Conservation (phyloP, 1,140 invertebrate genomes). For the Calephelis nemesis region DNA sequence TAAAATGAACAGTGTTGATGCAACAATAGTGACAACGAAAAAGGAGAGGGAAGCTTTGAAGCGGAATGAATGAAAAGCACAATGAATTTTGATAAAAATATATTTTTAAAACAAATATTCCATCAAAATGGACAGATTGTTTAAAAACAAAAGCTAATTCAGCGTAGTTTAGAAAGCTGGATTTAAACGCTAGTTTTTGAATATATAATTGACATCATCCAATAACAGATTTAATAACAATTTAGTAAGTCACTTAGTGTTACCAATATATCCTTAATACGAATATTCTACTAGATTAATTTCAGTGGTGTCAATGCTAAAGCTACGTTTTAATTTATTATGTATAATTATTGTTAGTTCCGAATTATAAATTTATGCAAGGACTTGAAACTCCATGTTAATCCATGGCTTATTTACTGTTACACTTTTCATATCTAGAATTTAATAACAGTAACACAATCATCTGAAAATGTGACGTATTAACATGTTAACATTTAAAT, state of each 20-base stretch:
- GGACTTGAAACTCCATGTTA: neutral
- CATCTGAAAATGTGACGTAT: neutral
- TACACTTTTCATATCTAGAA: neutral
- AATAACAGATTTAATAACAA: constrained; percentile 19
- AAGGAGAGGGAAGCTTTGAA: constrained; percentile 46
- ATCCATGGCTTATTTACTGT: neutral
- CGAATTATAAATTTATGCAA: neutral
- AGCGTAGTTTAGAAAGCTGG: constrained; percentile 42
- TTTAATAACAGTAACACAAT: neutral
- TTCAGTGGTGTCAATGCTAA: neutral
- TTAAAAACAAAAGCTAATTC: constrained; percentile 41
- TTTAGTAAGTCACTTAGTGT: constrained; percentile 18
- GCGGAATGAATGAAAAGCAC: constrained; percentile 67
- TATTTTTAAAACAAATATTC: constrained; percentile 66
- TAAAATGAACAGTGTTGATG: constrained; percentile 18
- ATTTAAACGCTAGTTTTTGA: constrained; percentile 58
- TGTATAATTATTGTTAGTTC: constrained; percentile 1
- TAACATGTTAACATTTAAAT: neutral
- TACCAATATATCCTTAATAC: constrained; percentile 11
- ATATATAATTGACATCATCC: constrained; percentile 20
- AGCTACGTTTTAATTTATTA: neutral
- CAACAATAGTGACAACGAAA: constrained; percentile 6
- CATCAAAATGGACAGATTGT: constrained; percentile 70
- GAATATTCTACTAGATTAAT: neutral
- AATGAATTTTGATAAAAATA: constrained; percentile 72